Percentiles rank a stretch among this genome's conserved stretches.
phyloP scores from a whole-genome alignment of 1,140 invertebrate species.

The Sycophila sp. region DNA sequence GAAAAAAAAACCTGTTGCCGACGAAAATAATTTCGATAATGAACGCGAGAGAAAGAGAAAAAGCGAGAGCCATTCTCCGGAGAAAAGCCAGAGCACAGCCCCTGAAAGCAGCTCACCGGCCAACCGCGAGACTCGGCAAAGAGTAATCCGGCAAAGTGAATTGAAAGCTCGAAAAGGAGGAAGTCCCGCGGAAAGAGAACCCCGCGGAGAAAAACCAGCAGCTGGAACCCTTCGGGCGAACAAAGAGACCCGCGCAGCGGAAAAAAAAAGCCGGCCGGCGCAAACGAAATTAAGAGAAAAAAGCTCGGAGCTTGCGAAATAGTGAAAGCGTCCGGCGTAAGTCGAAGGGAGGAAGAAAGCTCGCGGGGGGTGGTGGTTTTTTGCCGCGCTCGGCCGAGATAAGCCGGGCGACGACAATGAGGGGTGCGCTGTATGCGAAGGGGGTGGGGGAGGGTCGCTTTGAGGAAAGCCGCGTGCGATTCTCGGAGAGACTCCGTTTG shows the following conservation, averaged over 20 bases:
- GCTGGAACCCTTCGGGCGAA: not conserved
- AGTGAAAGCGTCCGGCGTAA: not conserved
- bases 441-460: not conserved
- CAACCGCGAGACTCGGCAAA: no score
- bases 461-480: not conserved
- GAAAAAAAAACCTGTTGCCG: no score
- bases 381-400: not conserved
- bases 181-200: not conserved
- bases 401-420: no score
- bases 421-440: not conserved
- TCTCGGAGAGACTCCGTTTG: no score
- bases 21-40: no score
- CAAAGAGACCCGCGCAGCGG: not conserved
- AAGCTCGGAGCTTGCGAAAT: not conserved
- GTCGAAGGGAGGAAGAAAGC: not conserved
- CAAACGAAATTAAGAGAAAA: slow-evolving; percentile 3
- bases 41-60: no score
- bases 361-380: not conserved
- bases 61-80: no score
- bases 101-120: no score
- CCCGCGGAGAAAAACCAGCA: not conserved
- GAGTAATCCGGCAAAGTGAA: slow-evolving; percentile 19
- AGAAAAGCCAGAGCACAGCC: no score
- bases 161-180: not conserved
- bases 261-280: not conserved